phyloP scores from a whole-genome alignment of 2,113 vertebrate genomes.

The Anolis carolinensis region DNA sequence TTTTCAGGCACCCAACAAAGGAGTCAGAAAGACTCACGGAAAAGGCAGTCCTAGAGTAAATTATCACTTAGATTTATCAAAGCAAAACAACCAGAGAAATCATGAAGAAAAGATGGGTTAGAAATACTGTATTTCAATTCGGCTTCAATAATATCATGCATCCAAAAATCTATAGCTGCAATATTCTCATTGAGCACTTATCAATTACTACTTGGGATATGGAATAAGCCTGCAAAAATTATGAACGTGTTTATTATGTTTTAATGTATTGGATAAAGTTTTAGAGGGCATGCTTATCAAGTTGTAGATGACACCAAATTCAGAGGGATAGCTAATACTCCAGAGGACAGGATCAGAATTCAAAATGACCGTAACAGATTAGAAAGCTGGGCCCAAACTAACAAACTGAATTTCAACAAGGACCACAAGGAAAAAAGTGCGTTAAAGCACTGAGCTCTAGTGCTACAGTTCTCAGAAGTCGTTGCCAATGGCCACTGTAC shows the following conservation, averaged over 20 bases:
- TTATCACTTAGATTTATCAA: constrained; percentile 22
- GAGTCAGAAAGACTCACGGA: not conserved
- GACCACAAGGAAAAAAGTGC: too few relatives aligned
- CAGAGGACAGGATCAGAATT: too few relatives aligned
- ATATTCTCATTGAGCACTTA: not conserved
- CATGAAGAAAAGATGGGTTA: not conserved
- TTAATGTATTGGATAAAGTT: too few relatives aligned
- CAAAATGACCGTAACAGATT: too few relatives aligned
- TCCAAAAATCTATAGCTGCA: not conserved
- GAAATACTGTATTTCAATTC: not conserved
- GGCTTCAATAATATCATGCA: not conserved
- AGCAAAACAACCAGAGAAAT: not conserved
- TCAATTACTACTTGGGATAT: not conserved
- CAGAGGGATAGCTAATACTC: too few relatives aligned
- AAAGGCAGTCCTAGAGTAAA: constrained; percentile 14
- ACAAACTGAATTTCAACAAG: too few relatives aligned
- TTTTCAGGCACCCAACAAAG: not conserved
- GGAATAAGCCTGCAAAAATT: not conserved
- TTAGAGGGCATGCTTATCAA: too few relatives aligned
- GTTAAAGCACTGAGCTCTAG: too few relatives aligned
- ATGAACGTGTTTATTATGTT: not conserved
- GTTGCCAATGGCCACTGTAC: too few relatives aligned
- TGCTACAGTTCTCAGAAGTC: too few relatives aligned
- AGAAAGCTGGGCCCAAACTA: too few relatives aligned
- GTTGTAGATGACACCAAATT: too few relatives aligned